Conservation (phyloP, 2,797 vertebrate genomes). For the Alcedo quadribrachys region DNA sequence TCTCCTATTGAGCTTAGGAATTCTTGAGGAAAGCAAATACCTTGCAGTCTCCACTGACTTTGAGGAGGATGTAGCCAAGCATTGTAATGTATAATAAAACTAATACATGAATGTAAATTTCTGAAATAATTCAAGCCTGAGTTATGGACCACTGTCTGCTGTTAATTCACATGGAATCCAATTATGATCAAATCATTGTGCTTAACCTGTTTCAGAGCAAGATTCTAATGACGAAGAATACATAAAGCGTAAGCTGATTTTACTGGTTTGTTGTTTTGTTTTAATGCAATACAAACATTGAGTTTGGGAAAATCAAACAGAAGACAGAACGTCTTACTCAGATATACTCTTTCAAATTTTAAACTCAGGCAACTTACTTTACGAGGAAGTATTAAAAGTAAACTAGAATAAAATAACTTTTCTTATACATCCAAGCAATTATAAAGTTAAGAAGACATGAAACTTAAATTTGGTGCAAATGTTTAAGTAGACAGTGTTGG, state of each 20-base stretch:
- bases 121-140: background rate
- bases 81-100: background rate
- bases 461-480: background rate
- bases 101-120: background rate
- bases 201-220: background rate
- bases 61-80: rapidly evolving
- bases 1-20: background rate
- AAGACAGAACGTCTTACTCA: background rate
- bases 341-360: background rate
- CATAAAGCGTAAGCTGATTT: background rate
- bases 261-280: background rate
- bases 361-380: background rate
- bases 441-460: background rate
- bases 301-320: background rate
- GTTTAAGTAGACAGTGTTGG: background rate
- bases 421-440: background rate
- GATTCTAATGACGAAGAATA: background rate
- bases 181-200: background rate
- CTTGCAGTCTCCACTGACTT: background rate
- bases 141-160: background rate
- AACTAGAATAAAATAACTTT: background rate
- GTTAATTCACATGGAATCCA: background rate
- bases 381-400: background rate
- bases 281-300: background rate
- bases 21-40: background rate